Conservation (phyloP, 1,140 invertebrate species). For the Macrostomum lignano region DNA sequence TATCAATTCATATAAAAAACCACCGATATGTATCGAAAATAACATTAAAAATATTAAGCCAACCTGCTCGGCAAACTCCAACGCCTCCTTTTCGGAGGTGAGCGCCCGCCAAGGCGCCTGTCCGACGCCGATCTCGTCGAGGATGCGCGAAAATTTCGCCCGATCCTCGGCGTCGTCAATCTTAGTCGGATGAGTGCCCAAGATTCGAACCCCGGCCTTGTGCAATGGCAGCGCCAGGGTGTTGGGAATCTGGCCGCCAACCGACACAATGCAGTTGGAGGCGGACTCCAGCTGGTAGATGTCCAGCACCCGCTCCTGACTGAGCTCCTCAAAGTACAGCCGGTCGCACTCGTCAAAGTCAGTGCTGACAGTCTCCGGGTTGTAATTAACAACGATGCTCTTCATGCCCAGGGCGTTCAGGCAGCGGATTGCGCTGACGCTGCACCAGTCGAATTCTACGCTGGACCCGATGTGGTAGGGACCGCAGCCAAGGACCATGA, state of each 20-base stretch:
- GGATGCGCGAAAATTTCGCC: constrained; percentile 13
- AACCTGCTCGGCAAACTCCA: constrained; percentile 11
- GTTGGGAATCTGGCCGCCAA: constrained; percentile 16
- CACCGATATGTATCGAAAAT: too few relatives aligned
- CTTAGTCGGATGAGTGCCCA: constrained; percentile 12
- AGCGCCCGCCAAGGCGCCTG: constrained; percentile 13
- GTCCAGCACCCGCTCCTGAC: constrained; percentile 13
- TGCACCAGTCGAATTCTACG: constrained; percentile 17
- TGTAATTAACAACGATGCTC: constrained; percentile 14
- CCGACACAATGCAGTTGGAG: constrained; percentile 12
- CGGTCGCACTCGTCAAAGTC: constrained; percentile 16
- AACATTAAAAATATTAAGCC: too few relatives aligned
- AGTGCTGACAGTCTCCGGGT: constrained; percentile 17
- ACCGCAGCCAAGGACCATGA: constrained; percentile 14
- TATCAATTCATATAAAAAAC: too few relatives aligned
- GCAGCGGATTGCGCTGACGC: constrained; percentile 12
- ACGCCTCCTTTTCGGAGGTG: constrained; percentile 12
- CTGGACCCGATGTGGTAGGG: constrained; percentile 15
- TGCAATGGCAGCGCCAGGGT: constrained; percentile 13
- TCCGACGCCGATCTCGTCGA: constrained; percentile 11
- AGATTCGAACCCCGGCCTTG: too few relatives aligned
- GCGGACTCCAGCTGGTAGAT: constrained; percentile 13
- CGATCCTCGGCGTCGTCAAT: constrained; percentile 15
- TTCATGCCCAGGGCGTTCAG: constrained; percentile 11
- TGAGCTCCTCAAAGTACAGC: constrained; percentile 15